A percentile compares a stretch with the other conserved stretches of the same genome.
phyloP scores from a whole-genome alignment of 2,113 vertebrate species.

The Potamarius usumacintae region DNA sequence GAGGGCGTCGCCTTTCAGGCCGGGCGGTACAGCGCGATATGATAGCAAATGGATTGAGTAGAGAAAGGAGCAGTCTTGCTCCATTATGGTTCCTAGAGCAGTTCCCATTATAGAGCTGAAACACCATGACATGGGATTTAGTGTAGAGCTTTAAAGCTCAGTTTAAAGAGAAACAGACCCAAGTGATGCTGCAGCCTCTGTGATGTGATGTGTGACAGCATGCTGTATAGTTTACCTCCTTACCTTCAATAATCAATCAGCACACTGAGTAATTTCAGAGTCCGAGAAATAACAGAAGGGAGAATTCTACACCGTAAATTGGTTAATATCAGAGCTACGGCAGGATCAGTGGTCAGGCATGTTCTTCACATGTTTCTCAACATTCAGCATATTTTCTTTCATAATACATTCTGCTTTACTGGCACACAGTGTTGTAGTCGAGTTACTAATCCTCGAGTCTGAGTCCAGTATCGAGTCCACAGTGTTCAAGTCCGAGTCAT shows the following conservation, averaged over 20 bases:
- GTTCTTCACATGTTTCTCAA: background rate
- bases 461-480: no score
- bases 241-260: background rate
- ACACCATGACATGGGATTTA: constrained; percentile 30
- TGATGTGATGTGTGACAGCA: background rate
- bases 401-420: background rate
- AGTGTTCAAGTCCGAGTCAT: no score
- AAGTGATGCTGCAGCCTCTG: background rate
- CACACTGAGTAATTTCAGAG: background rate
- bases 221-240: background rate
- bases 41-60: constrained; percentile 60
- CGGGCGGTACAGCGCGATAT: constrained; percentile 59
- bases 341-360: background rate
- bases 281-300: background rate
- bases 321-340: background rate
- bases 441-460: no score
- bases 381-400: background rate
- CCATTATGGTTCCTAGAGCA: constrained; percentile 35
- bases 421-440: no score
- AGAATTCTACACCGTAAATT: background rate
- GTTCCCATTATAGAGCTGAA: constrained; percentile 27
- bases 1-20: constrained; percentile 73
- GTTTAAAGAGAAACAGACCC: background rate
- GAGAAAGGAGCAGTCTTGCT: constrained; percentile 41
- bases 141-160: constrained; percentile 4